Base-by-base conservation (phyloP, 2,888 invertebrate species). In the Orthosia gracilis region DNA sequence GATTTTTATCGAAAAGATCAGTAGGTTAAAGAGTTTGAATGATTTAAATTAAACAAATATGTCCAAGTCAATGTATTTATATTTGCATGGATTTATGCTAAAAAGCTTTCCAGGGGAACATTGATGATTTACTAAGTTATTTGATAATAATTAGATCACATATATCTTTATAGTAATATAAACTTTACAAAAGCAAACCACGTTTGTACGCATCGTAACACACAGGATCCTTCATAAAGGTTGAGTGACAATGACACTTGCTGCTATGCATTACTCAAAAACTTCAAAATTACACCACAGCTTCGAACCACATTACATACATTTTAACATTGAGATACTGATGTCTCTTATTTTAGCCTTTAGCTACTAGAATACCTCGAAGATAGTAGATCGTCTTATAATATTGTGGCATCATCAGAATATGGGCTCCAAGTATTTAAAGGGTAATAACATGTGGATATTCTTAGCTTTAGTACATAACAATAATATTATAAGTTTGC, bases 81-180 rank as follows among this genome's bases (percentile, higher is more conserved):
- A 89, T 89, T 89, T 87, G 88, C 85, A 89, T 87, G 75, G 76
- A 86, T 89, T 87, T 84, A 89, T 84, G 75, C 87, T 89, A 90
- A 89, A 82, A 89, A 90, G 88, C 89, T 85, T 76, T 84, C 88
- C 86, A 81, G 85, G 86, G 87, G 85, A 91, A 92, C 90, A 91
- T 89, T 88, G 78, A 89, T 88, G 83, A 83, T 61, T 63, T 23
- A 45, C 88, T 89, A 91, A 75, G 66, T 83, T 85, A 78, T 31
- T 78, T 86, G 74, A 90, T 90, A 91, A 89, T 87, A 90, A 88
- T 86, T 89, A 91, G 86, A 94, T 94, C 93, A 94, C 94, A 94
- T 92, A 89, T 87, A 89, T 88, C 80, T 87, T 85, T 83, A 84
- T 80, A 83, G 76, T 84, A 87, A 85, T 90, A 89, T 40, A 40